Base-by-base conservation (phyloP, 2,888 invertebrate genomes). In the Ophioninae sp. region DNA sequence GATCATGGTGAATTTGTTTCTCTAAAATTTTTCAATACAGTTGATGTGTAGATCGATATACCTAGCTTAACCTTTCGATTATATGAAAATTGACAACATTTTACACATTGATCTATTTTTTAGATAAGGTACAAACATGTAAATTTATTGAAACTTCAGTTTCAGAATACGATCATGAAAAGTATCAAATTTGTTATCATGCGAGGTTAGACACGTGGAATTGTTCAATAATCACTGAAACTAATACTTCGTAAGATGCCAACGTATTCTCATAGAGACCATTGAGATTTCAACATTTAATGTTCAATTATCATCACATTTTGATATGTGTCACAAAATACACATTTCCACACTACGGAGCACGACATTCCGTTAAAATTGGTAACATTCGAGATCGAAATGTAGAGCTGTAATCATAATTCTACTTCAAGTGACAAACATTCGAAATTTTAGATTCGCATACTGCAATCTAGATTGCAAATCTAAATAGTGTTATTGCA, bases 311-410 rank as follows among this genome's bases (percentile, higher is more conserved):
- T 64, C 17, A 17, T 64, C 2, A 64, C 6, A 30, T 37, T 64
- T 17, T 23, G 64, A 30, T 37, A 64, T 20, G 59, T 59, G 20
- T 39, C 65, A 17, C n/a, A 21, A 67, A 8, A 7, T 67, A 20
- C 5, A 17, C 5, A 17, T 67, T 67, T 50, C 17, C 50, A 50
- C 50, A 44, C 20, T 8, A 21, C 21, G 20, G 21, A 20, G 44
- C 0, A 13, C 5, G 13, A 10, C 50, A 10, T 13, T 17, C 6
- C 21, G n/a, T 44, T 62, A 30, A 10, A 23, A 50, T 20, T 64
- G 37, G 50, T 37, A 37, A 64, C 30, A 64, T 21, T 73, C 56
- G 62, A 30, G 44, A 62, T n/a, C 23, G 44, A 62, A 62, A 17
- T n/a, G 17, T 50, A 44, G n/a, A 62, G 23, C 6, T 37, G 41